Conservation (phyloP, 2,113 vertebrate genomes). For the Dascyllus trimaculatus region DNA sequence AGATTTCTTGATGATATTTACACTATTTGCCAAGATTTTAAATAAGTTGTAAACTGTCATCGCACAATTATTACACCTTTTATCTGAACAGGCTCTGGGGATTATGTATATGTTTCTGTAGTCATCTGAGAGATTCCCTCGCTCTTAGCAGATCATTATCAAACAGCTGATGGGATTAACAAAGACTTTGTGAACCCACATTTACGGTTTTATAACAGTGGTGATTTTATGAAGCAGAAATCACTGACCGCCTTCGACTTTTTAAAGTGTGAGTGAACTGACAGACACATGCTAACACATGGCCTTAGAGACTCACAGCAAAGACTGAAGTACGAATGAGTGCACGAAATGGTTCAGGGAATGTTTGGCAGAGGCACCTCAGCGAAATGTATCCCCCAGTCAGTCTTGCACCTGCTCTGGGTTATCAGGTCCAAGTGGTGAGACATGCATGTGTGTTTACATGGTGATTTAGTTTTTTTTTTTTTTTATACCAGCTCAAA, state of each 20-base stretch:
- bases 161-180: conserved; percentile 5
- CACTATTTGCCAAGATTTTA: background rate
- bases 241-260: conserved; percentile 4
- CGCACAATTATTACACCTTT: background rate
- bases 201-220: conserved; percentile 6
- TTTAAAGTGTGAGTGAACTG: background rate
- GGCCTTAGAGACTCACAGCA: background rate
- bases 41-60: background rate
- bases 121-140: conserved; percentile 19
- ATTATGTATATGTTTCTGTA: background rate
- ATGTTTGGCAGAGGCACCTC: conserved; percentile 26
- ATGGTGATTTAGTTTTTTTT: background rate
- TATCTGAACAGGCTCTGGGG: background rate
- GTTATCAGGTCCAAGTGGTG: conserved; percentile 6
- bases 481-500: background rate
- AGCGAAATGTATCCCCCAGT: conserved; percentile 2
- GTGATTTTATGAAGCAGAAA: conserved; percentile 20
- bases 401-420: conserved; percentile 15
- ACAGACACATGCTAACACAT: background rate
- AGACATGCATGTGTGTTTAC: background rate
- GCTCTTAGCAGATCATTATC: conserved; percentile 37
- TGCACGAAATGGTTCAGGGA: conserved; percentile 2
- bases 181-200: background rate
- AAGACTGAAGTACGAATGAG: background rate
- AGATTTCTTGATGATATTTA: no score